Conservation (phyloP, 1,140 invertebrate genomes). For the Hetaerina americana region DNA sequence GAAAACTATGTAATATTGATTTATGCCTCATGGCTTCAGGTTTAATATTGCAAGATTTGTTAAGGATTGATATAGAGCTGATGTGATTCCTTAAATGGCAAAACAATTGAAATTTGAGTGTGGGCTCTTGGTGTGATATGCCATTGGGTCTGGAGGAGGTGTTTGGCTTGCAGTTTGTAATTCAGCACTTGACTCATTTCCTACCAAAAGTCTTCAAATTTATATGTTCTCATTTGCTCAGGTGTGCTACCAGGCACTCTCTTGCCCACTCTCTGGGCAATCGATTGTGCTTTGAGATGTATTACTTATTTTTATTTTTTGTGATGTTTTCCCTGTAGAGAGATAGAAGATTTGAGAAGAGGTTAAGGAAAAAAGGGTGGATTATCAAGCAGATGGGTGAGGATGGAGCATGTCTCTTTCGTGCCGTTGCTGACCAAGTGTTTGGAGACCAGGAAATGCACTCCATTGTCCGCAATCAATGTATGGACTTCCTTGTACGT, state of each 20-base stretch:
- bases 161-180: no score
- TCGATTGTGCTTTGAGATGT: not conserved
- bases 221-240: no score
- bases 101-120: no score
- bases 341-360: conserved; percentile 56
- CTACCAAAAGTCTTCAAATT: no score
- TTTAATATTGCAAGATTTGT: no score
- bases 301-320: not conserved
- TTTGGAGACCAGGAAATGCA: conserved; percentile 93
- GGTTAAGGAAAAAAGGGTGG: conserved; percentile 59
- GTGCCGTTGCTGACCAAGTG: conserved; percentile 84
- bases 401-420: conserved; percentile 86
- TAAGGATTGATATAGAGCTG: no score
- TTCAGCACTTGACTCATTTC: no score
- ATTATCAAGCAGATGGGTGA: conserved; percentile 80
- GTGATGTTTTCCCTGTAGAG: conserved; percentile 29
- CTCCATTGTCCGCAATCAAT: conserved; percentile 64
- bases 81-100: no score
- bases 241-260: not conserved
- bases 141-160: no score
- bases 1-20: no score
- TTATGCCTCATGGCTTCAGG: no score
- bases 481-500: conserved; percentile 87
- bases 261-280: not conserved
- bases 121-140: no score